A percentile compares a stretch with the other conserved stretches of the same genome.
These are phyloP conservation scores for Myotis brandtii DNA, from an alignment of 2,113 vertebrate species.

Conservation along the genomic window DNA sequence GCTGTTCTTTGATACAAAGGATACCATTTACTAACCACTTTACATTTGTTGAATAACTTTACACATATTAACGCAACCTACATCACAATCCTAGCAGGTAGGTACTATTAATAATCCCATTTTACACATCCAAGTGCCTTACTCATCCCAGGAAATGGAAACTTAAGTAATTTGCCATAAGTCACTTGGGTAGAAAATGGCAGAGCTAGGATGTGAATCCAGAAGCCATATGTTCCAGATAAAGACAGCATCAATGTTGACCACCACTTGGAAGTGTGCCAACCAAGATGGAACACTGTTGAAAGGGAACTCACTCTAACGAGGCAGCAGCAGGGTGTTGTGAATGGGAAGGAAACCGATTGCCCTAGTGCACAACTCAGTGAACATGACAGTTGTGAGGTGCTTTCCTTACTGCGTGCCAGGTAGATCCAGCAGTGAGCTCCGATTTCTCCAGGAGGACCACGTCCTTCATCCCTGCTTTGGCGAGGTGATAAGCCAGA, in stretches of 20 bases:
- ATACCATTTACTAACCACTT: neutral
- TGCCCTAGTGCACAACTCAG: fast-evolving
- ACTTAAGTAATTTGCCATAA: neutral
- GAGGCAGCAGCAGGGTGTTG: neutral
- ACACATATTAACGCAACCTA: neutral
- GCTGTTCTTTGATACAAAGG: neutral
- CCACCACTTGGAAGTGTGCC: neutral
- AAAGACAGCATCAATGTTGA: neutral
- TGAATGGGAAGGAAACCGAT: neutral
- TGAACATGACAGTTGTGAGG: neutral
- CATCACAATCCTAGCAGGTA: neutral
- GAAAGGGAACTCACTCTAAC: neutral
- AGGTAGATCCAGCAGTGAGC: constrained; percentile 97
- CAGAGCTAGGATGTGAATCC: neutral
- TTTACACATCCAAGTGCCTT: neutral
- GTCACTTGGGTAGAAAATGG: neutral
- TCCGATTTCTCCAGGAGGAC: constrained; percentile 97
- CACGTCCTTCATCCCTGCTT: constrained; percentile 95
- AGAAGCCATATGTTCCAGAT: neutral
- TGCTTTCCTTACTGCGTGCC: constrained; percentile 94
- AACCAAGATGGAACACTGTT: neutral
- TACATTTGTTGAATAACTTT: neutral
- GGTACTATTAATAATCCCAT: neutral
- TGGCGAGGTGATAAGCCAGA: constrained; percentile 96
- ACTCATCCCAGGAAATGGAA: neutral